Conservation (phyloP, 2,888 invertebrate species). For the Pseudococcus viburni region DNA sequence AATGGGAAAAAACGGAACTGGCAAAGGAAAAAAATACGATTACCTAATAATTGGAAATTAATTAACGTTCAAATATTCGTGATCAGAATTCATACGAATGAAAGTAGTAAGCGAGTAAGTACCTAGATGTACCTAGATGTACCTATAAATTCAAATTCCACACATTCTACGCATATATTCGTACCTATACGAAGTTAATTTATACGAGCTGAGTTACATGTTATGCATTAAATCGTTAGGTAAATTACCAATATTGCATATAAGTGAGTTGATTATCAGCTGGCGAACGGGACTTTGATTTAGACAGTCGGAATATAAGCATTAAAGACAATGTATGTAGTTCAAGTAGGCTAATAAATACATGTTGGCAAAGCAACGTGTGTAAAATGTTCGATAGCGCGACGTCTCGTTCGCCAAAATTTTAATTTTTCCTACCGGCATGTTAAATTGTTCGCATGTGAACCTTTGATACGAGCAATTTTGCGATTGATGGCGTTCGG, state of each 20-base stretch:
- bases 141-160: slow-evolving; percentile 31
- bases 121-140: background rate
- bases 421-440: too few species aligned
- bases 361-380: background rate
- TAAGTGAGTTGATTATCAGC: slow-evolving; percentile 36
- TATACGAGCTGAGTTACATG: background rate
- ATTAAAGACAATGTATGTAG: slow-evolving; percentile 10
- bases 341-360: slow-evolving; percentile 5
- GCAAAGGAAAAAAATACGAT: too few species aligned
- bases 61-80: too few species aligned
- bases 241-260: slow-evolving; percentile 45
- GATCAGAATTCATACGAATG: background rate
- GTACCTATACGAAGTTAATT: too few species aligned
- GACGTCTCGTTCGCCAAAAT: background rate
- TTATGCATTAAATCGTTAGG: background rate
- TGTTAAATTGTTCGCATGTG: slow-evolving; percentile 6
- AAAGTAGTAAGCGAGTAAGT: background rate
- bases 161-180: slow-evolving; percentile 19
- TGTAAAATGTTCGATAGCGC: background rate
- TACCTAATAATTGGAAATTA: too few species aligned
- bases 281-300: slow-evolving; percentile 14
- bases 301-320: background rate
- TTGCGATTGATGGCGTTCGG: background rate
- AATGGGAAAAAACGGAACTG: too few species aligned
- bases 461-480: background rate